Evolutionary conservation across 2,113 vertebrate species (phyloP).

Genomic region (Micronycteris hirsuta): DNA sequence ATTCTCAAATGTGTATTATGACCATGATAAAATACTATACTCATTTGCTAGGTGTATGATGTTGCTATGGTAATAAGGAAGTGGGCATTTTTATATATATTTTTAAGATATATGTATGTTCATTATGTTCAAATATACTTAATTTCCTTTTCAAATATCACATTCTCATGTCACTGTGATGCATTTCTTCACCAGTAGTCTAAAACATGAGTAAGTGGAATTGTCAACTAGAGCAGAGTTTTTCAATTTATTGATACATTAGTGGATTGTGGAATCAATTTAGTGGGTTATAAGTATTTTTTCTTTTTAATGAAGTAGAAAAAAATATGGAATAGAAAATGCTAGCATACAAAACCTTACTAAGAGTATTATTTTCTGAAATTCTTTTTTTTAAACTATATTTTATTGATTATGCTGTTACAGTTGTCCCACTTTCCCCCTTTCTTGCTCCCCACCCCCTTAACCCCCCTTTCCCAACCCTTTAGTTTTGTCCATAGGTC

Average conservation of each 20-base stretch:
- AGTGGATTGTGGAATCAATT: slow-evolving; percentile 1
- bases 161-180: neutral
- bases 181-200: neutral
- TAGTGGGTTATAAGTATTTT: slow-evolving; percentile 18
- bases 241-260: neutral
- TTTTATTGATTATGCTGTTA: no score
- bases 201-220: neutral
- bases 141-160: neutral
- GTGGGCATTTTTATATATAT: neutral
- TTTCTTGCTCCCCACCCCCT: no score
- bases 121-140: slow-evolving; percentile 28
- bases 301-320: slow-evolving; percentile 16
- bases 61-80: slow-evolving; percentile 19
- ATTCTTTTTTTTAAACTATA: slow-evolving; percentile 36
- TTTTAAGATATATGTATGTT: neutral
- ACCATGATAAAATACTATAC: slow-evolving; percentile 9
- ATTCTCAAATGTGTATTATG: slow-evolving; percentile 28
- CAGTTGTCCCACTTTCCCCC: no score
- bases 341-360: neutral
- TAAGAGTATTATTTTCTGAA: slow-evolving; percentile 15
- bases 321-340: neutral
- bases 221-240: neutral
- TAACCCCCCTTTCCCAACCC: no score
- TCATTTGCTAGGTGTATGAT: neutral
- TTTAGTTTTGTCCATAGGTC: no score